phyloP scores from a whole-genome alignment of 2,888 invertebrate species.

The Scaptodrosophila latifasciaeformis region DNA sequence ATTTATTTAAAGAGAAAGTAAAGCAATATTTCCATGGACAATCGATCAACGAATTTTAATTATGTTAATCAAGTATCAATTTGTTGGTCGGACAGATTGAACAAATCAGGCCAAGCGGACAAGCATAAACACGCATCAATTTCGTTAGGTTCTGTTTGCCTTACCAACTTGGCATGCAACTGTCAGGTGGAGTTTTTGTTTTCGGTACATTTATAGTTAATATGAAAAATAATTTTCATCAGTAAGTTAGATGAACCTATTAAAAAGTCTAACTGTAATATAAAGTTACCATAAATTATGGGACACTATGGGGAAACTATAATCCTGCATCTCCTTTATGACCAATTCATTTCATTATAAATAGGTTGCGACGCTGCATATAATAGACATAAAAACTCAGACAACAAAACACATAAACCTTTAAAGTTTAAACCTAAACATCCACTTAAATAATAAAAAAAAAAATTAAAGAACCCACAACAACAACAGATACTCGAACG shows the following conservation, averaged over 20 bases:
- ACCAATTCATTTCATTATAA: conserved; percentile 61
- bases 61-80: conserved; percentile 41
- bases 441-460: conserved; percentile 68
- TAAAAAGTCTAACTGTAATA: conserved; percentile 22
- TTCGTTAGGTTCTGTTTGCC: conserved; percentile 29
- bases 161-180: conserved; percentile 33
- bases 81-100: conserved; percentile 19
- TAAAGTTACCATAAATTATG: conserved; percentile 43
- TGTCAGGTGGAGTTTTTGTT: conserved; percentile 14
- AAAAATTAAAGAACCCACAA: conserved; percentile 20
- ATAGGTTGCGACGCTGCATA: conserved; percentile 67
- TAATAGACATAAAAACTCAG: conserved; percentile 46
- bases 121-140: no score
- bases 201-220: conserved; percentile 10
- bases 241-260: conserved; percentile 34
- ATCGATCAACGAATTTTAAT: conserved; percentile 31
- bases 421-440: conserved; percentile 69
- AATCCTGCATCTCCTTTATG: conserved; percentile 18
- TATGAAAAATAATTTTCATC: no score
- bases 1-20: no score
- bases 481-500: conserved; percentile 56
- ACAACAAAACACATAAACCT: conserved; percentile 53
- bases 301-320: conserved; percentile 37
- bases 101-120: conserved; percentile 28
- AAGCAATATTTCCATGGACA: no score